Percentiles rank a stretch among this genome's conserved stretches.
Conservation (phyloP, 2,797 vertebrate genomes). For the Scyliorhinus canicula region DNA sequence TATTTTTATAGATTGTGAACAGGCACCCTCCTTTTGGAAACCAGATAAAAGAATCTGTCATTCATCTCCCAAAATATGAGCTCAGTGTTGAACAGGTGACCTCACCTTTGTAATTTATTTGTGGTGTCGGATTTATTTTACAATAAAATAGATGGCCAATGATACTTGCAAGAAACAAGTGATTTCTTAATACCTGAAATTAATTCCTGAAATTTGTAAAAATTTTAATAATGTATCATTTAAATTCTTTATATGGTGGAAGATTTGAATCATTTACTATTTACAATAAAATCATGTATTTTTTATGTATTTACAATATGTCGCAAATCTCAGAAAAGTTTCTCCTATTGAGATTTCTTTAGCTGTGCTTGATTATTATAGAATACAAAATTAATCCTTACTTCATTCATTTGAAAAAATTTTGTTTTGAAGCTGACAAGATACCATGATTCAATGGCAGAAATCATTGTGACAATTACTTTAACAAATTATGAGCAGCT, state of each 20-base stretch:
- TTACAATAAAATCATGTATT: neutral
- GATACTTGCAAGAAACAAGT: neutral
- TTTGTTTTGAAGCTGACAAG: slow-evolving; percentile 68
- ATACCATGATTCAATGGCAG: slow-evolving; percentile 66
- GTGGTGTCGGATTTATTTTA: neutral
- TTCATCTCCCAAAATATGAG: slow-evolving; percentile 82
- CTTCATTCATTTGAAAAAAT: slow-evolving; percentile 38
- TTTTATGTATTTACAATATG: neutral
- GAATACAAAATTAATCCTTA: neutral
- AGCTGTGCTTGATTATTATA: neutral
- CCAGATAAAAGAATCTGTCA: slow-evolving; percentile 85
- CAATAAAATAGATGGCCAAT: neutral
- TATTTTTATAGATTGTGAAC: slow-evolving; percentile 77
- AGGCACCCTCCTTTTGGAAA: slow-evolving; percentile 96
- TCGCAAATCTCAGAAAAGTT: neutral
- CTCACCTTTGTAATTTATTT: neutral
- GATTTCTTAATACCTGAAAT: neutral
- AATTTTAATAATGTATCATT: neutral
- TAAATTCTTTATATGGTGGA: neutral
- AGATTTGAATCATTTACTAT: neutral
- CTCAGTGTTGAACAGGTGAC: slow-evolving; percentile 81
- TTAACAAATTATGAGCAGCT: slow-evolving; percentile 80
- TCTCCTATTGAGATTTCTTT: neutral
- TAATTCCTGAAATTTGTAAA: neutral
- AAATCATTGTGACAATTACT: slow-evolving; percentile 75